These are phyloP conservation scores for Scolopax mira DNA, from an alignment of 2,113 vertebrate species.

Conservation along the genomic window DNA sequence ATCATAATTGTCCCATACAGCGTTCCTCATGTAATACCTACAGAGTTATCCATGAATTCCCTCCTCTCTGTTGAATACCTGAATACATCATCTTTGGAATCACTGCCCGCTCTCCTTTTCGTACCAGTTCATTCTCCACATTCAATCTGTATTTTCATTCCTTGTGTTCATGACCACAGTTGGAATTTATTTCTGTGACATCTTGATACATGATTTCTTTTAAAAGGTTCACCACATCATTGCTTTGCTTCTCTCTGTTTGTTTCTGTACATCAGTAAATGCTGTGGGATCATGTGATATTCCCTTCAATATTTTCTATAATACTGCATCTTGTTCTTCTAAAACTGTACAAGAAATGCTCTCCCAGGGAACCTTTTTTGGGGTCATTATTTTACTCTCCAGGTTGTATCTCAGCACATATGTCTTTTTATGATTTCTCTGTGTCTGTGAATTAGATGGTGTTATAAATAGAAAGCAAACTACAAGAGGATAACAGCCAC, in stretches of 20 bases:
- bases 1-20: background rate
- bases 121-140: background rate
- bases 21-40: background rate
- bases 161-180: background rate
- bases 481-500: background rate
- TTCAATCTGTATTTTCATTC: background rate
- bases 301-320: background rate
- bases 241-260: background rate
- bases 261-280: background rate
- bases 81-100: background rate
- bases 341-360: background rate
- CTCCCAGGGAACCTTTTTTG: background rate
- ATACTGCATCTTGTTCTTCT: background rate
- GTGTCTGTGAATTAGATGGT: background rate
- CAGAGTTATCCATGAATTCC: background rate
- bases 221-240: background rate
- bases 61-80: background rate
- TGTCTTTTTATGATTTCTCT: background rate
- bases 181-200: background rate
- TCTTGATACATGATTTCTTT: background rate
- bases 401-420: background rate
- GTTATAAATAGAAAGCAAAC: background rate
- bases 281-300: background rate
- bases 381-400: background rate
- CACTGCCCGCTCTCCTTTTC: background rate